Evolutionary conservation across 1,140 invertebrate genomes (phyloP).

Genomic region (Leptonema lineaticorne): DNA sequence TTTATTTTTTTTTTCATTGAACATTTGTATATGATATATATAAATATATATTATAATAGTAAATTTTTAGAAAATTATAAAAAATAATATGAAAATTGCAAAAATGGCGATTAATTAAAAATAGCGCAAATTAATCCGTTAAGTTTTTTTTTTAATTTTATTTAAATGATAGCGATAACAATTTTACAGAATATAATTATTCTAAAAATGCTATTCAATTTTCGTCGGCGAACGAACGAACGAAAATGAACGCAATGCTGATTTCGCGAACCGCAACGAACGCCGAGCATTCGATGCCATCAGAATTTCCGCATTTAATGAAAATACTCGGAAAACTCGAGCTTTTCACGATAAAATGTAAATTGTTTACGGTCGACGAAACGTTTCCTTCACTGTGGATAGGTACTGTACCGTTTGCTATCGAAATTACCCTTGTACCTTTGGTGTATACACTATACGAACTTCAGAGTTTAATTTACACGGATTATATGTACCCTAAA

Average conservation of each 20-base stretch:
- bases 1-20: background rate
- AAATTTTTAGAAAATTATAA: background rate
- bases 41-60: background rate
- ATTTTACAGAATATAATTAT: background rate
- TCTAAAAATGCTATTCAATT: background rate
- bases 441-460: background rate
- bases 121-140: background rate
- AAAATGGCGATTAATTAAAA: background rate
- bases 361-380: conserved; percentile 11
- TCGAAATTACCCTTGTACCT: background rate
- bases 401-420: background rate
- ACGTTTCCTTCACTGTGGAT: background rate
- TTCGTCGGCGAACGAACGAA: background rate
- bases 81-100: no score
- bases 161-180: background rate
- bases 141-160: background rate
- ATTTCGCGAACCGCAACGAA: background rate
- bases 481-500: background rate
- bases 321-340: background rate
- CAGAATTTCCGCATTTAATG: conserved; percentile 1
- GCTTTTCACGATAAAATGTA: conserved; percentile 6
- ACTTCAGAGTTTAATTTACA: background rate
- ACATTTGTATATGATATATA: background rate
- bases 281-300: background rate
- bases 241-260: background rate